Evolutionary conservation across 1,140 invertebrate genomes (phyloP).

Genomic region (Dreissena polymorpha): DNA sequence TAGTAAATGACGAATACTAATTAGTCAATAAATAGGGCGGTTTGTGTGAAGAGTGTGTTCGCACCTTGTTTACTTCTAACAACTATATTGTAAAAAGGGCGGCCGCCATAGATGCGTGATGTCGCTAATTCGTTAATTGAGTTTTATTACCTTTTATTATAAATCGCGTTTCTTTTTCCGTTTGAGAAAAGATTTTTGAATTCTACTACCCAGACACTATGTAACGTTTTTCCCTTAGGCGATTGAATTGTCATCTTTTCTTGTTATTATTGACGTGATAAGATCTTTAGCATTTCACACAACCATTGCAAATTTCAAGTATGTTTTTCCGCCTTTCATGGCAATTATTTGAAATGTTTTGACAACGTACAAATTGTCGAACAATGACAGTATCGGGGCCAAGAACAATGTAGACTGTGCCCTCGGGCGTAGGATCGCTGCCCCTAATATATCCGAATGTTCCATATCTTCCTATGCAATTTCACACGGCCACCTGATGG

Average conservation of each 20-base stretch:
- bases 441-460: too few species aligned
- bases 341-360: not conserved
- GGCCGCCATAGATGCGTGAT: not conserved
- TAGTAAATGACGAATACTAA: not conserved
- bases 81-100: not conserved
- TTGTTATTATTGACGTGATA: not conserved
- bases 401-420: too few species aligned
- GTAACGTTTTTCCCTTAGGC: too few species aligned
- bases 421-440: too few species aligned
- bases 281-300: conserved; percentile 4
- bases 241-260: not conserved
- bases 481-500: too few species aligned
- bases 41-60: not conserved
- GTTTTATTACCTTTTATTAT: not conserved
- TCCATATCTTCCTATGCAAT: too few species aligned
- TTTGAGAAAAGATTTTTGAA: too few species aligned
- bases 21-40: not conserved
- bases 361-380: not conserved
- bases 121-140: not conserved
- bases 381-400: not conserved
- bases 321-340: not conserved
- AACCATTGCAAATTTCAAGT: not conserved
- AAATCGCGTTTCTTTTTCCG: too few species aligned
- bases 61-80: not conserved
- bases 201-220: too few species aligned